Percentiles rank a stretch among this genome's conserved stretches.
Evolutionary conservation across 2,888 invertebrate genomes (phyloP).

Genomic region (Tinea pellionella): DNA sequence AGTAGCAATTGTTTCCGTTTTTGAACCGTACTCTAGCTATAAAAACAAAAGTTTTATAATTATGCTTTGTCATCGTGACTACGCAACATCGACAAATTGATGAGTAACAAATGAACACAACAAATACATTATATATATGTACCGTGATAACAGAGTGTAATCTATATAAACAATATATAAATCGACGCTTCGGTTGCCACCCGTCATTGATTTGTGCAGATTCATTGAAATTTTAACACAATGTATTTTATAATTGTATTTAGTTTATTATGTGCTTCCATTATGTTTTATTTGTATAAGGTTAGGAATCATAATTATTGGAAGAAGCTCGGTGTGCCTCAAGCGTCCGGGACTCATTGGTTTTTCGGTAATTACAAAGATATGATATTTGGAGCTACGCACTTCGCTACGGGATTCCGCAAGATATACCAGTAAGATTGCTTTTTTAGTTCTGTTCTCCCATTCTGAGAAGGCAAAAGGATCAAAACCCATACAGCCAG

Average conservation of each 20-base stretch:
- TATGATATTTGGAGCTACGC: constrained; percentile 22
- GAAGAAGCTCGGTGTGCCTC: constrained; percentile 24
- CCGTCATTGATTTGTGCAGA: background rate
- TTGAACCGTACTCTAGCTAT: too few species aligned
- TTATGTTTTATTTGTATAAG: constrained; percentile 4
- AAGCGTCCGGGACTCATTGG: constrained; percentile 18
- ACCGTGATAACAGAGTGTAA: background rate
- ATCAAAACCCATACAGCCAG: too few species aligned
- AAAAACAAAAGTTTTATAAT: too few species aligned
- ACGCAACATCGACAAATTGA: too few species aligned
- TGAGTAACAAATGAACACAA: background rate
- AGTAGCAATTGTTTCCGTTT: too few species aligned
- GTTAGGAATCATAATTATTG: constrained; percentile 19
- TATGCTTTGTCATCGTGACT: background rate
- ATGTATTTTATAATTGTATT: background rate
- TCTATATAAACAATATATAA: constrained; percentile 10
- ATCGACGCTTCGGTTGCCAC: background rate
- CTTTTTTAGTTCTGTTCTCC: too few species aligned
- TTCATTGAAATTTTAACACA: background rate
- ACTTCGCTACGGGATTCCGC: constrained; percentile 23
- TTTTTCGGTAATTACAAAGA: constrained; percentile 27
- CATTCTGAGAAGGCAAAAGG: too few species aligned
- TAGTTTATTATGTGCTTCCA: background rate
- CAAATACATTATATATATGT: background rate
- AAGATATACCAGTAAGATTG: constrained; percentile 32